A percentile compares a stretch with the other conserved stretches of the same genome.
Evolutionary conservation across 2,888 invertebrate genomes (phyloP).

Genomic region (Xylophagus ater): DNA sequence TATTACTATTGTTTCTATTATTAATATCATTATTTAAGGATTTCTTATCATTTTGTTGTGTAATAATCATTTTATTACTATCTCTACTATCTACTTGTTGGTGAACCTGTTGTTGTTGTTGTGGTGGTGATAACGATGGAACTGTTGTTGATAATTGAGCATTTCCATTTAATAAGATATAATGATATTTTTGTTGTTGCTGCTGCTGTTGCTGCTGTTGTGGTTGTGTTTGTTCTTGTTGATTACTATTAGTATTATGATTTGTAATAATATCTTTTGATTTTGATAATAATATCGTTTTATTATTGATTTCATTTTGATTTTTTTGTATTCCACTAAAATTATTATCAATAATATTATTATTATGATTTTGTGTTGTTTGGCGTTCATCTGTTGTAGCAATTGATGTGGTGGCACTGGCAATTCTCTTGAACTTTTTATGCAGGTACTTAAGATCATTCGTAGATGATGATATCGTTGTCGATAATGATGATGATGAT

Average conservation of each 20-base stretch:
- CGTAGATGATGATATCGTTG: slow-evolving; percentile 23
- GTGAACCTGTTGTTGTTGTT: too few species aligned
- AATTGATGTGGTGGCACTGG: slow-evolving; percentile 41
- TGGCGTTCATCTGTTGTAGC: neutral
- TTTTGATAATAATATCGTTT: too few species aligned
- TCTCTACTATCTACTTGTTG: too few species aligned
- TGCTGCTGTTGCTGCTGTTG: slow-evolving; percentile 1
- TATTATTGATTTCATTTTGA: neutral
- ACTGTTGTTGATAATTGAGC: neutral
- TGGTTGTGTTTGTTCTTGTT: slow-evolving; percentile 1
- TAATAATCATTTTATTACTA: too few species aligned
- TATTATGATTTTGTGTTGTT: too few species aligned
- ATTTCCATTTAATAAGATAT: slow-evolving; percentile 5
- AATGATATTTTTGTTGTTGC: slow-evolving; percentile 16
- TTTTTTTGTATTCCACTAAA: neutral
- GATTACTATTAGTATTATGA: too few species aligned
- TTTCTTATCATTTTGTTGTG: too few species aligned
- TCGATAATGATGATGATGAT: slow-evolving; percentile 15
- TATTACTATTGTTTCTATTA: too few species aligned
- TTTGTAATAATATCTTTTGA: too few species aligned
- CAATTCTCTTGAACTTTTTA: slow-evolving; percentile 88
- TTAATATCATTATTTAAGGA: too few species aligned
- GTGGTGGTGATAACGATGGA: neutral
- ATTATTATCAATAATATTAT: slow-evolving; percentile 1
- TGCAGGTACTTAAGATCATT: slow-evolving; percentile 72